These are phyloP conservation scores for Paradoxurus hermaphroditus DNA, from an alignment of 2,113 vertebrate genomes.

Conservation along the genomic window DNA sequence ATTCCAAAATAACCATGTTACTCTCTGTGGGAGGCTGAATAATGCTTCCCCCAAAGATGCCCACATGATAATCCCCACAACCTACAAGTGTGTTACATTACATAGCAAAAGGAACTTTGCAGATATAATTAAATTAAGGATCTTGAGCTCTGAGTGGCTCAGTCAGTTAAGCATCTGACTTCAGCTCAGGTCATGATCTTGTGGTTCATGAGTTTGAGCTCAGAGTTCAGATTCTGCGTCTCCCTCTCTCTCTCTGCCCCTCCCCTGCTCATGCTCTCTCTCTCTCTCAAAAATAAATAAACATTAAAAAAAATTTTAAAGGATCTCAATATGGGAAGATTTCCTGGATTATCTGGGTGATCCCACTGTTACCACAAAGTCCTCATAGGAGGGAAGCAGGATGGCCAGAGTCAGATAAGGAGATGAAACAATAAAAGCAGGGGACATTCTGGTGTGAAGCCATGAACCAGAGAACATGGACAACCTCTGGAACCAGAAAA, in stretches of 20 bases:
- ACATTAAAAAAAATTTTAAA: too few relatives aligned
- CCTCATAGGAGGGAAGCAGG: neutral
- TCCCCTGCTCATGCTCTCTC: too few relatives aligned
- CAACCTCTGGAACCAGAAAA: neutral
- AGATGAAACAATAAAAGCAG: neutral
- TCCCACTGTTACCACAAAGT: neutral
- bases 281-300: too few relatives aligned
- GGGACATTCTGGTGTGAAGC: neutral
- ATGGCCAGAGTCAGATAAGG: neutral
- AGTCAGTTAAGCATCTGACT: too few relatives aligned
- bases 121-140: neutral
- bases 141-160: neutral
- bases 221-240: too few relatives aligned
- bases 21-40: neutral
- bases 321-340: neutral
- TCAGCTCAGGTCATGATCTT: too few relatives aligned
- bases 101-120: neutral
- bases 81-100: neutral
- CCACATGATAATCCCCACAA: neutral
- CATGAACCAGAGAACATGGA: neutral
- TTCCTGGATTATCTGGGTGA: neutral
- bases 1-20: neutral
- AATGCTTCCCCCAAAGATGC: neutral
- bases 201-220: too few relatives aligned
- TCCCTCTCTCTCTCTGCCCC: too few relatives aligned